Base-by-base conservation (phyloP, 2,113 vertebrate genomes). In the Tympanuchus pallidicinctus region DNA sequence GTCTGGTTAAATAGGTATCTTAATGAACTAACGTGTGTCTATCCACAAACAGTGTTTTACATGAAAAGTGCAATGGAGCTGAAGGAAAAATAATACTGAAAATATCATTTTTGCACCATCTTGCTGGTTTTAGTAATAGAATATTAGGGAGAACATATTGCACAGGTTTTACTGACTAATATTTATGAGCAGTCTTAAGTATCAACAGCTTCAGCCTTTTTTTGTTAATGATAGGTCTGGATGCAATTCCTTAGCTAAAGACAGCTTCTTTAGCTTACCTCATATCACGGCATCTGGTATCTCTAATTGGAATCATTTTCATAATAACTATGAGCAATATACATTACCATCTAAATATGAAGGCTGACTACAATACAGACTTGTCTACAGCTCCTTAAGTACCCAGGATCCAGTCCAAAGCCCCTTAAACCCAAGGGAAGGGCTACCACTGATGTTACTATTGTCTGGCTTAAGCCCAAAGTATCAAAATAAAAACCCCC, bases 271-370 rank as follows among this genome's bases (percentile, higher is more conserved):
- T 36, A 94, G 89, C 91, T 96, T 95, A 95, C 93, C 88, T 97
- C 91, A 94, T 96, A 94, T 96, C 91, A 88, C 0, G 4, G 93
- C 91, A 94, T 94, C 96, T 97, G 91, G 61, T 96, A 96, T 95
- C 94, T 96, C 92, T 97, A 94, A 96, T 95, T 92, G 91, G 91
- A 90, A 96, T 97, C 64, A 94, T 97, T 96, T 96, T 96, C 96
- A 94, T 95, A 96, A 94, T 97, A 92, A 94, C 90, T 93, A 91
- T 91, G 76, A 97, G 95, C 95, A 97, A 90, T 90, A 83, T 81
- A 90, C 91, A 94, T 96, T 96, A 88, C 70, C 88, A 84, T 92
- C 88, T 94, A 94, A 92, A 95, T 86, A 94, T 72, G 88, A 94
- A 93, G 82, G 76, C 82, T 90, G 96, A 90, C 85, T 95, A 69